These are phyloP conservation scores for Malthinus flaveolus DNA, from an alignment of 2,888 invertebrate genomes.

Conservation along the genomic window DNA sequence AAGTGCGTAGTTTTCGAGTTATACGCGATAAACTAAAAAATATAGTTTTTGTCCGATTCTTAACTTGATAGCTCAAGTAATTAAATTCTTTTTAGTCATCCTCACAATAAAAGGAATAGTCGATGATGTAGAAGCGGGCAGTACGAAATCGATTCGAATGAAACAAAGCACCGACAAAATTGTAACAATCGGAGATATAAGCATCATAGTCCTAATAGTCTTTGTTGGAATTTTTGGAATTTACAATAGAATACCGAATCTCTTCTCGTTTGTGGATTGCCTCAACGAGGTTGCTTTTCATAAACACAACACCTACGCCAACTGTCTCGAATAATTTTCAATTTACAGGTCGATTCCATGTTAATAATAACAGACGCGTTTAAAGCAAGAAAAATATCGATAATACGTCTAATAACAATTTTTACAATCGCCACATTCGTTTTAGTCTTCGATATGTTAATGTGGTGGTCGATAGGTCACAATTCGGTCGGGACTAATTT, in stretches of 20 bases:
- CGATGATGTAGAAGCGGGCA: slow-evolving; percentile 15
- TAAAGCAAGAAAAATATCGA: slow-evolving; percentile 12
- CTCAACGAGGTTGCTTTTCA: slow-evolving; percentile 13
- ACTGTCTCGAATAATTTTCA: background rate
- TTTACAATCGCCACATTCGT: background rate
- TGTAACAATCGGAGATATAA: slow-evolving; percentile 19
- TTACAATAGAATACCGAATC: slow-evolving; percentile 4
- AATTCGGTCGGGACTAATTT: slow-evolving; percentile 13
- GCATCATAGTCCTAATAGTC: slow-evolving; percentile 18
- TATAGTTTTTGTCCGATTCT: no score
- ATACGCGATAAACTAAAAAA: no score
- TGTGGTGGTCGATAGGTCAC: slow-evolving; percentile 21
- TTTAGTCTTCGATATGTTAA: slow-evolving; percentile 11
- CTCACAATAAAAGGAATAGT: slow-evolving; percentile 17
- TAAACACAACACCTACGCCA: background rate
- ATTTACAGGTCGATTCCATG: slow-evolving; percentile 15
- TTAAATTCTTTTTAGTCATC: slow-evolving; percentile 8
- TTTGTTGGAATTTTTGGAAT: slow-evolving; percentile 20
- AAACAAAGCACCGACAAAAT: slow-evolving; percentile 17
- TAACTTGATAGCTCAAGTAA: no score
- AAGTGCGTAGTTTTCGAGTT: no score
- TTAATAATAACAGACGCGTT: slow-evolving; percentile 14
- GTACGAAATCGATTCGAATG: slow-evolving; percentile 20
- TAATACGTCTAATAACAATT: slow-evolving; percentile 5
- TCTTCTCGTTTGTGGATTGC: slow-evolving; percentile 15